Percentiles rank a stretch among this genome's conserved stretches.
These are phyloP conservation scores for Hipposideros armiger DNA, from an alignment of 2,113 vertebrate genomes.

Conservation along the genomic window DNA sequence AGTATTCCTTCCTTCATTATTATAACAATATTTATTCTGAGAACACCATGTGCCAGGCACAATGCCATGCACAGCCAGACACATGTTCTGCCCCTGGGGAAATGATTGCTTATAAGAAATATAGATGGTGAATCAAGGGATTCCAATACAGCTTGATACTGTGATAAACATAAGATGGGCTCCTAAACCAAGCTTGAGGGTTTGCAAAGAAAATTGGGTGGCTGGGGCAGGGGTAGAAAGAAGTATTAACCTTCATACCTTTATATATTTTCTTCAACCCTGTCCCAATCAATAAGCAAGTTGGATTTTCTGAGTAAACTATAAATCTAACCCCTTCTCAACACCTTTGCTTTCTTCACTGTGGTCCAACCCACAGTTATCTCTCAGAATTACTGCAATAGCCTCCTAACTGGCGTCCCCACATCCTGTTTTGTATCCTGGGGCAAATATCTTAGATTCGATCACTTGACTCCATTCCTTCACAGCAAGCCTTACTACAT, in stretches of 20 bases:
- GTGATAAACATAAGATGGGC: background rate
- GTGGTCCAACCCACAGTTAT: background rate
- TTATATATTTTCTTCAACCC: slow-evolving; percentile 6
- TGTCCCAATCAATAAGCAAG: background rate
- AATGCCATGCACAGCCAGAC: background rate
- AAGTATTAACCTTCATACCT: slow-evolving; percentile 10
- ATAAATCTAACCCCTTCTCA: background rate
- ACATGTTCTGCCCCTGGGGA: background rate
- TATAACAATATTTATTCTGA: slow-evolving; percentile 16
- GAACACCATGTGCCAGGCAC: background rate
- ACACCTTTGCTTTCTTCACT: background rate
- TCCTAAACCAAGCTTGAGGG: background rate
- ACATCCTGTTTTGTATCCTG: background rate
- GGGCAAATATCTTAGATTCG: background rate
- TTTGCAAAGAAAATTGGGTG: slow-evolving; percentile 39
- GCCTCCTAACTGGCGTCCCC: background rate
- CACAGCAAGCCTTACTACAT: background rate
- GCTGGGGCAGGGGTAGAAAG: background rate
- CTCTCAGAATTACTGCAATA: background rate
- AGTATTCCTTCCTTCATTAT: slow-evolving; percentile 8
- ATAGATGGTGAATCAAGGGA: background rate
- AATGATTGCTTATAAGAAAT: slow-evolving; percentile 44
- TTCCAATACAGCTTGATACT: background rate
- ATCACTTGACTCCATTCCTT: background rate
- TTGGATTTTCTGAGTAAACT: slow-evolving; percentile 10